Evolutionary conservation across 2,888 invertebrate species (phyloP).

Genomic region (Meiosimyza decipiens): DNA sequence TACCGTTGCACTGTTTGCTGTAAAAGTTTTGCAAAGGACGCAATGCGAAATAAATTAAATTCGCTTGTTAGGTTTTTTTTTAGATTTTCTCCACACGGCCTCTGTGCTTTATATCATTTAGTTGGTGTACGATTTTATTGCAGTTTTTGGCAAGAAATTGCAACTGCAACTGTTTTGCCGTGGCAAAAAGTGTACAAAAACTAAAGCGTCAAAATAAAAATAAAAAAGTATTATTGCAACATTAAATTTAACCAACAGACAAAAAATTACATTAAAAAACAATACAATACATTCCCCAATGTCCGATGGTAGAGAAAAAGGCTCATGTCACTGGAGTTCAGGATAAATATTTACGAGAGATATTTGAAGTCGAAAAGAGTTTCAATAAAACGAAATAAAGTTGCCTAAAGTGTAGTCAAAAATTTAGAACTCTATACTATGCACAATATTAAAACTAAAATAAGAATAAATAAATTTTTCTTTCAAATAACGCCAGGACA

Average conservation of each 20-base stretch:
- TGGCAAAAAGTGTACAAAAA: neutral
- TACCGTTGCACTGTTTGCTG: neutral
- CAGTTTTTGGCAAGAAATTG: constrained; percentile 31
- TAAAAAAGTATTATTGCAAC: neutral
- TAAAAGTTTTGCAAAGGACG: constrained; percentile 12
- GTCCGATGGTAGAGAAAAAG: too few relatives aligned
- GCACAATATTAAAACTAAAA: too few relatives aligned
- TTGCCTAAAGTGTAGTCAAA: too few relatives aligned
- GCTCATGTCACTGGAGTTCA: too few relatives aligned
- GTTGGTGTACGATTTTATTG: constrained; percentile 15
- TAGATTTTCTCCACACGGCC: neutral
- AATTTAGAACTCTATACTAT: too few relatives aligned
- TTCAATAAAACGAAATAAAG: too few relatives aligned
- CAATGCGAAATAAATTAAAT: constrained; percentile 28
- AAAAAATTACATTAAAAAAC: neutral
- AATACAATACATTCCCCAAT: neutral
- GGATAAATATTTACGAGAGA: too few relatives aligned
- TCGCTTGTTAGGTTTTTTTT: constrained; percentile 7
- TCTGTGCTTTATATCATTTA: constrained; percentile 4
- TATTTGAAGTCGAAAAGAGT: too few relatives aligned
- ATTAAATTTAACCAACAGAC: constrained; percentile 9
- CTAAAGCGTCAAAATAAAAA: constrained; percentile 4
- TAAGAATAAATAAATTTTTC: too few relatives aligned
- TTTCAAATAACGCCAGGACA: too few relatives aligned
- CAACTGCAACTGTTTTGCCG: constrained; percentile 22